Percentiles rank a stretch among this genome's conserved stretches.
These are phyloP conservation scores for Laodelphax striatellus DNA, from an alignment of 1,140 invertebrate genomes.

Conservation along the genomic window DNA sequence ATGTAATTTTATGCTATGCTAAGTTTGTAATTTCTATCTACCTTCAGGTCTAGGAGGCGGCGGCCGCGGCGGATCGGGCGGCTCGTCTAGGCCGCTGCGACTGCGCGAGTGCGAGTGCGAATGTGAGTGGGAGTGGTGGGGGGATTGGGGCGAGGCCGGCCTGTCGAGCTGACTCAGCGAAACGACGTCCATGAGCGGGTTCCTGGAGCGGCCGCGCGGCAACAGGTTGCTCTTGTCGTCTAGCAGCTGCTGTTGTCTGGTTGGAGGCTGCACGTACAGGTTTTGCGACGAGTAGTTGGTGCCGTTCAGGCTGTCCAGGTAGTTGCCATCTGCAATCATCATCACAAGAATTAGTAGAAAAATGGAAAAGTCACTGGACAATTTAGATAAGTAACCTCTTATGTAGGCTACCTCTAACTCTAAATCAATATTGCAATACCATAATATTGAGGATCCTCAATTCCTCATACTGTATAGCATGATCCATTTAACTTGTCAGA, in stretches of 20 bases:
- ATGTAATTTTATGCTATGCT: no score
- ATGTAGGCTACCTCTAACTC: no score
- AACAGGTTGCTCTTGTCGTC: constrained; percentile 60
- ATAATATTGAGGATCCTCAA: no score
- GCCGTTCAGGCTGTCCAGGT: constrained; percentile 30
- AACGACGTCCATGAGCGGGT: constrained; percentile 51
- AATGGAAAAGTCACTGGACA: no score
- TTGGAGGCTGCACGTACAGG: constrained; percentile 81
- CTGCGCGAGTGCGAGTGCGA: constrained; percentile 25
- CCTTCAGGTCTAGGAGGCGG: constrained; percentile 75
- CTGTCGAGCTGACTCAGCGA: constrained; percentile 49
- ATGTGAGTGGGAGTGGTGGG: constrained; percentile 13
- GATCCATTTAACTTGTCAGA: no score
- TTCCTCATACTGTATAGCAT: no score
- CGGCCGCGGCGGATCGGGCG: constrained; percentile 58
- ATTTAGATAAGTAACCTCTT: no score
- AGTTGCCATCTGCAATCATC: constrained; percentile 22
- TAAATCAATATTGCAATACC: no score
- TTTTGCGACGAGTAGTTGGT: constrained; percentile 73
- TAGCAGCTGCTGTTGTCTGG: constrained; percentile 34
- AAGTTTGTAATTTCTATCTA: constrained; percentile 23
- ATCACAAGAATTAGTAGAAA: background rate
- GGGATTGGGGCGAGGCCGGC: constrained; percentile 27
- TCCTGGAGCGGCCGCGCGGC: constrained; percentile 51
- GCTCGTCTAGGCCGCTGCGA: constrained; percentile 26